Conservation (phyloP, 1,140 invertebrate genomes). For the Caenorhabditis briggsae region DNA sequence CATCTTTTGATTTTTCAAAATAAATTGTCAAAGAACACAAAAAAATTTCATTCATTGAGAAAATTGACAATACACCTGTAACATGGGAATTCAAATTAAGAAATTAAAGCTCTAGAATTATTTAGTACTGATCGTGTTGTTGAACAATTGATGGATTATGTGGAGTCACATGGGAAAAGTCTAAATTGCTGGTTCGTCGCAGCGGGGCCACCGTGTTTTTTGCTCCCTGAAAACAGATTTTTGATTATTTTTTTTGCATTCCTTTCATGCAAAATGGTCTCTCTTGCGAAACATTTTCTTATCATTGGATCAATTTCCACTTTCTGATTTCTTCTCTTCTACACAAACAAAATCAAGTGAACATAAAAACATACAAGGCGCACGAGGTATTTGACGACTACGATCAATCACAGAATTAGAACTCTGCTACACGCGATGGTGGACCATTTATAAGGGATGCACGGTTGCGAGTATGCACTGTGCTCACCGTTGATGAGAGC, state of each 20-base stretch:
- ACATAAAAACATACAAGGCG: not conserved
- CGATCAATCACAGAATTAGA: not conserved
- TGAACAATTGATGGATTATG: not conserved
- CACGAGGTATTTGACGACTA: not conserved
- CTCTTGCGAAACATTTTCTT: too few relatives aligned
- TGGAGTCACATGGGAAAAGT: not conserved
- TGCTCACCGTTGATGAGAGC: conserved; percentile 49
- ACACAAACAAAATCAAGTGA: not conserved
- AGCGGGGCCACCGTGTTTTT: not conserved
- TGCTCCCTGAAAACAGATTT: not conserved
- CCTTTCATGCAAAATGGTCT: too few relatives aligned
- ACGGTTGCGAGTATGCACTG: not conserved
- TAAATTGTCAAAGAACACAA: too few relatives aligned
- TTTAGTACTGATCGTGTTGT: not conserved
- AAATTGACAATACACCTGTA: too few relatives aligned
- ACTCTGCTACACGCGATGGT: not conserved
- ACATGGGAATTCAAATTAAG: too few relatives aligned
- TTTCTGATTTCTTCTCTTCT: too few relatives aligned
- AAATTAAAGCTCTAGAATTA: too few relatives aligned
- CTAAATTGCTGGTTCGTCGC: not conserved
- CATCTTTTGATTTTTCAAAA: too few relatives aligned
- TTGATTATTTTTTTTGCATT: too few relatives aligned
- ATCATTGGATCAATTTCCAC: too few relatives aligned
- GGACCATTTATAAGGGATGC: conserved; percentile 19
- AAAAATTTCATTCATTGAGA: too few relatives aligned